Base-by-base conservation (phyloP, 2,797 vertebrate species). In the Crocodylus rhombifer region DNA sequence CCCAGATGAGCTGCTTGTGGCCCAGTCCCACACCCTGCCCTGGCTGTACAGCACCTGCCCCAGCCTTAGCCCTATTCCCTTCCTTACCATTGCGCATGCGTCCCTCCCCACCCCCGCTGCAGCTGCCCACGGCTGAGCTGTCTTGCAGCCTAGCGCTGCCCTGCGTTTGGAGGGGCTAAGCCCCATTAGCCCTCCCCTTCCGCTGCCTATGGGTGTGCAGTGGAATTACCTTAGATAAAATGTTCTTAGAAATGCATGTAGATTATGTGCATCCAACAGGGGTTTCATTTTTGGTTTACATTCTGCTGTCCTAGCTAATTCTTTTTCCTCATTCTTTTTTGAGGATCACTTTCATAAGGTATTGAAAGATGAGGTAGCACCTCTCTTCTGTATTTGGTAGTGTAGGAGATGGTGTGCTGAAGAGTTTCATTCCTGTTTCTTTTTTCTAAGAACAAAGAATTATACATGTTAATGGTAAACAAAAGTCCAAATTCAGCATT, bases 331-430 rank as follows among this genome's bases (percentile, higher is more conserved):
- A 58, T 2, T 16, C 15, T 55, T 78, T 69, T 77, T 86, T 28
- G 67, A 84, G n/a, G 5, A 42, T 87, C 77, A 82, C 8, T 85
- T 91, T 13, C 63, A 87, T 12, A 6, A 57, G 81, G 3, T 83
- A 14, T n/a, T 23, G 64, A 82, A n/a, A 17, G 17, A 17, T 51
- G 56, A 84, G 13, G 20, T 25, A 63, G 16, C 0, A 0, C 56
- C 86, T 88, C 18, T 79, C 77, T 64, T 61, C 63, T 82, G 64
- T 30, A 13, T 83, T 30, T 6, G n/a, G 4, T 60, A 42, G 28
- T 51, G 33, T n/a, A 81, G 55, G 20, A 82, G n/a, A 1, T 14
- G 16, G 11, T 61, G 17, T 0, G 1, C 80, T 20, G 33, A 57
- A 30, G n/a, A 71, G 56, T 33, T 84, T 75, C 62, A 10, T 87